Evolutionary conservation across 2,888 invertebrate genomes (phyloP).

Genomic region (Mamestra brassicae): DNA sequence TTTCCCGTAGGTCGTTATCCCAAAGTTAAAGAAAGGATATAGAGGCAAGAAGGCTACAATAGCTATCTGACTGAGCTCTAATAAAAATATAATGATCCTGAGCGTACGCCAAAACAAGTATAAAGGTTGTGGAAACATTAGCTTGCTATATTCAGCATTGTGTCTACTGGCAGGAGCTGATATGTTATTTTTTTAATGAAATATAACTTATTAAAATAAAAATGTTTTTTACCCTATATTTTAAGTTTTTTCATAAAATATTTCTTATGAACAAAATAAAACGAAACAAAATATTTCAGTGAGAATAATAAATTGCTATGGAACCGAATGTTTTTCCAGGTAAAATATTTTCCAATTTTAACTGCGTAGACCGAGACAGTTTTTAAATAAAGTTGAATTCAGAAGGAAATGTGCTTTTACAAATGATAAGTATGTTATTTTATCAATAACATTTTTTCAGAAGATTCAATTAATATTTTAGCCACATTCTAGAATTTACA

Average conservation of each 20-base stretch:
- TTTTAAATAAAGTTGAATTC: constrained; percentile 1
- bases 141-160: not conserved
- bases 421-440: no score
- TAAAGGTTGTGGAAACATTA: not conserved
- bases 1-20: not conserved
- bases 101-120: not conserved
- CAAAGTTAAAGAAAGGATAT: not conserved
- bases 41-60: not conserved
- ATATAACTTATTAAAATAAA: no score
- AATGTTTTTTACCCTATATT: not conserved
- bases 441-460: no score
- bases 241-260: not conserved
- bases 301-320: constrained; percentile 18
- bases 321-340: constrained; percentile 5
- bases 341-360: constrained; percentile 42
- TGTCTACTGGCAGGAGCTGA: not conserved
- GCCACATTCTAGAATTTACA: not conserved
- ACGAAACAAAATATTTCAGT: constrained; percentile 22
- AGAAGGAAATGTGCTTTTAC: not conserved
- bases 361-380: not conserved
- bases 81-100: not conserved
- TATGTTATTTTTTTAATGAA: no score
- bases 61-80: not conserved
- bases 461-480: no score
- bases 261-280: not conserved